These are phyloP conservation scores for Semnornis frantzii DNA, from an alignment of 2,113 vertebrate genomes.

Conservation along the genomic window DNA sequence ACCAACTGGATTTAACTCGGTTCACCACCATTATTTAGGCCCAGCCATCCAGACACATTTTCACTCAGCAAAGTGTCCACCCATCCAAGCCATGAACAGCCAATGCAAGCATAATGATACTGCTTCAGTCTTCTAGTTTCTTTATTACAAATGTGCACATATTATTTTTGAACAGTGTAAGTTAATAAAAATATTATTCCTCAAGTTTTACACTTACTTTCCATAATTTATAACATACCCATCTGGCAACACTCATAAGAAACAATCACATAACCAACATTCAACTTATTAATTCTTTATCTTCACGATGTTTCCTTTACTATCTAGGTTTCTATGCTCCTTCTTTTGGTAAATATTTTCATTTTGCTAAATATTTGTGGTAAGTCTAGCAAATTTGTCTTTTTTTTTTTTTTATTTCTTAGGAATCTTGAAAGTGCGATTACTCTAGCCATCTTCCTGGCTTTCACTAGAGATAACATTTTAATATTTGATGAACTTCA, in stretches of 20 bases:
- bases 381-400: neutral
- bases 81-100: too few relatives aligned
- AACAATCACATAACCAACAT: neutral
- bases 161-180: neutral
- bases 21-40: too few relatives aligned
- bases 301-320: neutral
- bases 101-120: neutral
- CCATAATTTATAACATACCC: too few relatives aligned
- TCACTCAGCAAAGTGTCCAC: too few relatives aligned
- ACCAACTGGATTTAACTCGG: too few relatives aligned
- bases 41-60: too few relatives aligned
- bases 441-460: neutral
- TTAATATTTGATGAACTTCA: too few relatives aligned
- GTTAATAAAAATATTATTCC: neutral
- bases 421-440: too few relatives aligned
- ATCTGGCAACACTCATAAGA: neutral
- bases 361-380: neutral
- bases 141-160: neutral
- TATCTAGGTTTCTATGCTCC: neutral
- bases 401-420: too few relatives aligned
- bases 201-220: neutral
- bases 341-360: too few relatives aligned
- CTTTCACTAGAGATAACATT: too few relatives aligned
- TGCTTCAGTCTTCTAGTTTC: neutral
- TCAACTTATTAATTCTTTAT: neutral